Percentiles rank a stretch among this genome's conserved stretches.
phyloP scores from a whole-genome alignment of 2,113 vertebrate species.

The Raja brachyura region DNA sequence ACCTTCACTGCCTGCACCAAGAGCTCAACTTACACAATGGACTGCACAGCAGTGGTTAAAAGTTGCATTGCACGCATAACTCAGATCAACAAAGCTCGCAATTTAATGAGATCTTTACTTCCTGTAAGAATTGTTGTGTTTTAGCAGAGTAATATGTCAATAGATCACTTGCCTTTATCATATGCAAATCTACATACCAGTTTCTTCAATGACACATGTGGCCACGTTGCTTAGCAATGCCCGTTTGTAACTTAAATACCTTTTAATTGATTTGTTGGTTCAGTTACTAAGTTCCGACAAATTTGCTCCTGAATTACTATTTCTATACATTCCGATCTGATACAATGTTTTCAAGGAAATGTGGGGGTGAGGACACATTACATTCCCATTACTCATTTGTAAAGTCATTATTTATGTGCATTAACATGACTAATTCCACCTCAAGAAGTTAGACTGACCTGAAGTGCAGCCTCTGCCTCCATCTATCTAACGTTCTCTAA shows the following conservation, averaged over 20 bases:
- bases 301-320: slow-evolving; percentile 4
- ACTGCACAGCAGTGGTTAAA: background rate
- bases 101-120: background rate
- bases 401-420: background rate
- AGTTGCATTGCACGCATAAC: background rate
- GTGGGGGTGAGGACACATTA: slow-evolving; percentile 31
- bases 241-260: background rate
- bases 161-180: background rate
- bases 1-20: no score
- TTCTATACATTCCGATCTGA: slow-evolving; percentile 8
- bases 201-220: background rate
- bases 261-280: background rate
- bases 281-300: background rate
- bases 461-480: background rate
- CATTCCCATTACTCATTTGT: slow-evolving; percentile 32
- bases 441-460: slow-evolving; percentile 25
- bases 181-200: background rate
- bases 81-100: background rate
- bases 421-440: slow-evolving; percentile 19
- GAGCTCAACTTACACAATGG: background rate
- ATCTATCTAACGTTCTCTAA: slow-evolving; percentile 9
- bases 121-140: background rate
- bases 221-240: background rate
- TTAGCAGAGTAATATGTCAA: background rate
- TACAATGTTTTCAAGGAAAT: slow-evolving; percentile 15